phyloP scores from a whole-genome alignment of 2,888 invertebrate genomes.

The Sesia bembeciformis region DNA sequence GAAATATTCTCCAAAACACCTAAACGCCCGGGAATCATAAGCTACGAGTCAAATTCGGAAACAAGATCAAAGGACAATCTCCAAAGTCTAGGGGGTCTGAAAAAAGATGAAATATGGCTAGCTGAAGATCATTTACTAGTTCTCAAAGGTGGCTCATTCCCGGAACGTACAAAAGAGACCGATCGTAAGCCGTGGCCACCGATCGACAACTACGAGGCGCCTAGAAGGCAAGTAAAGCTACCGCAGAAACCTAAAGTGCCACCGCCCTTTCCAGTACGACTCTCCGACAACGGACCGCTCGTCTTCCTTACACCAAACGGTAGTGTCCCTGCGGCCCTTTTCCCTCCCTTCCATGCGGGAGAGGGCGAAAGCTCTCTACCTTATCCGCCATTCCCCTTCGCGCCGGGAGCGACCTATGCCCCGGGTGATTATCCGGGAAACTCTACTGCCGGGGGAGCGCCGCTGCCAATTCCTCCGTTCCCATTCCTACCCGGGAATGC shows the following conservation, averaged over 20 bases:
- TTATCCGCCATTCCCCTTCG: conserved; percentile 74
- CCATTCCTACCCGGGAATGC: conserved; percentile 76
- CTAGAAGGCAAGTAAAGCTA: conserved; percentile 87
- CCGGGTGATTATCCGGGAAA: conserved; percentile 77
- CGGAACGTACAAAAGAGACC: conserved; percentile 64
- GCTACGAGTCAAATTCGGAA: conserved; percentile 86
- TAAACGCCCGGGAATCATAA: conserved; percentile 86
- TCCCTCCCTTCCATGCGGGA: conserved; percentile 79
- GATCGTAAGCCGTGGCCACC: conserved; percentile 80
- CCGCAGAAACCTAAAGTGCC: conserved; percentile 88
- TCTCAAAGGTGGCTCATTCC: conserved; percentile 84
- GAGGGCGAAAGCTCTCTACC: conserved; percentile 71
- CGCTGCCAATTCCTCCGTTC: conserved; percentile 77
- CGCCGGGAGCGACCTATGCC: conserved; percentile 71
- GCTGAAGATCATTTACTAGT: conserved; percentile 91
- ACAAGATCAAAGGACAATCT: conserved; percentile 84
- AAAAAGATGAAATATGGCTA: conserved; percentile 91
- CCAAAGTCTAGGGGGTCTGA: conserved; percentile 86
- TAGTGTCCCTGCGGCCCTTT: conserved; percentile 80
- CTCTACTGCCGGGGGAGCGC: conserved; percentile 78
- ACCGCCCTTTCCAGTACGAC: conserved; percentile 95
- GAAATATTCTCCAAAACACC: conserved; percentile 83
- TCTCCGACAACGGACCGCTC: conserved; percentile 88
- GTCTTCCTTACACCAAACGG: conserved; percentile 89
- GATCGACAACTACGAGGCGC: conserved; percentile 89